Percentiles rank a stretch among this genome's conserved stretches.
phyloP scores from a whole-genome alignment of 2,888 invertebrate species.

The Hypsopygia costalis region DNA sequence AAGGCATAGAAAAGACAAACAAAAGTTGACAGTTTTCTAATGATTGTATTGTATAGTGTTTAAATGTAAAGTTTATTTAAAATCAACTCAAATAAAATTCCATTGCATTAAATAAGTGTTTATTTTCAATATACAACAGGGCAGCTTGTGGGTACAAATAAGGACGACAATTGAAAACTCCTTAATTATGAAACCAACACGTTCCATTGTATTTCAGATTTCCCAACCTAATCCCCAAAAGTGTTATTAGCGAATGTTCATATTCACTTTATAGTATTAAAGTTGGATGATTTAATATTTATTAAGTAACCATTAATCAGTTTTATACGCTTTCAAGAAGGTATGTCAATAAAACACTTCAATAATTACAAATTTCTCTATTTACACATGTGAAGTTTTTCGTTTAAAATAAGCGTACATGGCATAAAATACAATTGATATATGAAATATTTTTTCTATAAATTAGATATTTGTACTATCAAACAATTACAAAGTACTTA shows the following conservation, averaged over 20 bases:
- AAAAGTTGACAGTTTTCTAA: conserved; percentile 88
- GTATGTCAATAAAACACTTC: conserved; percentile 37
- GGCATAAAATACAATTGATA: conserved; percentile 78
- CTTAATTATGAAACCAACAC: too few relatives aligned
- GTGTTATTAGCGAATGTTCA: too few relatives aligned
- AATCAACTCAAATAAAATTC: conserved; percentile 5
- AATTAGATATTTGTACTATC: conserved; percentile 80
- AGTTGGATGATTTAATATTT: too few relatives aligned
- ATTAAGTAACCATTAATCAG: too few relatives aligned
- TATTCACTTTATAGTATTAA: too few relatives aligned
- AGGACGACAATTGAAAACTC: too few relatives aligned
- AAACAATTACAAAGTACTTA: conserved; percentile 75
- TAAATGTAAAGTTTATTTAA: background rate
- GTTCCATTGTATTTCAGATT: too few relatives aligned
- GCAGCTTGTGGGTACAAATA: background rate
- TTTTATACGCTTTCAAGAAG: background rate
- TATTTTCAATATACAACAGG: background rate
- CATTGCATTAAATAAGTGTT: conserved; percentile 2
- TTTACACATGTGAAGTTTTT: conserved; percentile 78
- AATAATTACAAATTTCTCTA: conserved; percentile 75
- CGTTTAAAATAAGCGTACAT: conserved; percentile 80
- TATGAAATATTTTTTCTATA: conserved; percentile 76
- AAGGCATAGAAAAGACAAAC: conserved; percentile 84
- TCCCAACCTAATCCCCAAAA: too few relatives aligned
- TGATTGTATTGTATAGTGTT: background rate